phyloP scores from a whole-genome alignment of 2,888 invertebrate species.

The Nemotelus pantherinus region DNA sequence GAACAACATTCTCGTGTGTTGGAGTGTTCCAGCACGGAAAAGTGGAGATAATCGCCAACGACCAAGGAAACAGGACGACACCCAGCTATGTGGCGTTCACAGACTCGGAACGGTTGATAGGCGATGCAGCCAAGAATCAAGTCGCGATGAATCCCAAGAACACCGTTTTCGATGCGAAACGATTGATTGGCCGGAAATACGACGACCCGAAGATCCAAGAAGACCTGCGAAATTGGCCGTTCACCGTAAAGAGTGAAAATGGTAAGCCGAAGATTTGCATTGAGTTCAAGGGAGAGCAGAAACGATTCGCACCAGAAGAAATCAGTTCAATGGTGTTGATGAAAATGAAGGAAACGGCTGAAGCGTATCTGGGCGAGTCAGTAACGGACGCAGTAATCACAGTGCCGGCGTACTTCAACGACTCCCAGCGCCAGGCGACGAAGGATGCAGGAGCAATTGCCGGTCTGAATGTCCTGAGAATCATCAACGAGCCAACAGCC shows the following conservation, averaged over 20 bases:
- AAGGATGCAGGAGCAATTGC: slow-evolving; percentile 85
- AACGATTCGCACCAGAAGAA: slow-evolving; percentile 75
- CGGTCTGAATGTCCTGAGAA: slow-evolving; percentile 81
- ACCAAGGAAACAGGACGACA: slow-evolving; percentile 79
- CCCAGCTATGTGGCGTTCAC: slow-evolving; percentile 81
- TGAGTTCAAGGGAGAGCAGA: slow-evolving; percentile 73
- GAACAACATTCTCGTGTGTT: slow-evolving; percentile 88
- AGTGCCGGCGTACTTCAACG: slow-evolving; percentile 62
- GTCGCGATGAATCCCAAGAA: slow-evolving; percentile 78
- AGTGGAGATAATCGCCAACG: slow-evolving; percentile 81
- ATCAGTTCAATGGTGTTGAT: slow-evolving; percentile 75
- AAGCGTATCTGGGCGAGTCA: slow-evolving; percentile 74
- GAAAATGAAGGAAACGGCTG: slow-evolving; percentile 58
- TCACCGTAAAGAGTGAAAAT: slow-evolving; percentile 73
- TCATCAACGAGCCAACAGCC: slow-evolving; percentile 85
- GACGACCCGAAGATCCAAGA: slow-evolving; percentile 78
- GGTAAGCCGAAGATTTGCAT: slow-evolving; percentile 76
- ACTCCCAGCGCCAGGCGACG: slow-evolving; percentile 62
- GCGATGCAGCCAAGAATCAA: slow-evolving; percentile 78
- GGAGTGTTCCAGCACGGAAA: slow-evolving; percentile 75
- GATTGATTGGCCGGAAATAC: slow-evolving; percentile 78
- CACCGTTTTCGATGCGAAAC: slow-evolving; percentile 79
- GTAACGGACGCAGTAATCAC: slow-evolving; percentile 80
- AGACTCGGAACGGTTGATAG: slow-evolving; percentile 75
- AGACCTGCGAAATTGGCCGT: slow-evolving; percentile 88